Base-by-base conservation (phyloP, 2,797 vertebrate genomes). In the Pseudotriccus pelzelni region DNA sequence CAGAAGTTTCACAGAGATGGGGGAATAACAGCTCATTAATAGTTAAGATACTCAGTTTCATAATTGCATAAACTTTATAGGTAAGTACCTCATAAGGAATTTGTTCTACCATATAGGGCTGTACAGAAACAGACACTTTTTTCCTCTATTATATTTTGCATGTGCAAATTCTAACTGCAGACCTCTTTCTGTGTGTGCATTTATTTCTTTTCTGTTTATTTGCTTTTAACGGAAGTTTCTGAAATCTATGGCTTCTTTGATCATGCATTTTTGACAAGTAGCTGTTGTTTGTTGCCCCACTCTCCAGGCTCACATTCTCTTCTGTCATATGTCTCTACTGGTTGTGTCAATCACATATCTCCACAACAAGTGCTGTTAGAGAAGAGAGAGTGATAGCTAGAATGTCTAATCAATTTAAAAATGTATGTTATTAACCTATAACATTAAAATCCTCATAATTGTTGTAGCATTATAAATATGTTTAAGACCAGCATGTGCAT, bases 161-260 rank as follows among this genome's bases (percentile, higher is more conserved):
- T 96, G 90, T 85, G 90, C 73, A 96, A 94, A 93, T 96, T 87
- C 32, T 94, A 79, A 60, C 58, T 89, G 30, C 62, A 93, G 52
- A 94, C 43, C 7, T 80, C 46, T 87, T 73, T 95, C 30, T 82
- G 82, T 79, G 14, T 85, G n/a, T n/a, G 14, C n/a, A 55, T 85
- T 90, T 79, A 44, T 94, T 97, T 95, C 11, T 95, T 77, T 84
- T 77, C 34, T 78, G 70, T 96, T 96, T 96, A 90, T 83, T 89
- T 95, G 84, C 67, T 72, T 92, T 66, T 93, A 89, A 80, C 55
- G 96, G 92, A 95, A 96, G 77, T 52, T 8, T 0, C 46, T 78
- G 55, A 90, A 95, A 95, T 87, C 37, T 79, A 77, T 81, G 46
- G n/a, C n/a, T 93, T 74, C 87, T 97, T 97, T 96, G 91, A 96